Evolutionary conservation across 2,888 invertebrate species (phyloP).

Genomic region (Xestia sexstrigata): DNA sequence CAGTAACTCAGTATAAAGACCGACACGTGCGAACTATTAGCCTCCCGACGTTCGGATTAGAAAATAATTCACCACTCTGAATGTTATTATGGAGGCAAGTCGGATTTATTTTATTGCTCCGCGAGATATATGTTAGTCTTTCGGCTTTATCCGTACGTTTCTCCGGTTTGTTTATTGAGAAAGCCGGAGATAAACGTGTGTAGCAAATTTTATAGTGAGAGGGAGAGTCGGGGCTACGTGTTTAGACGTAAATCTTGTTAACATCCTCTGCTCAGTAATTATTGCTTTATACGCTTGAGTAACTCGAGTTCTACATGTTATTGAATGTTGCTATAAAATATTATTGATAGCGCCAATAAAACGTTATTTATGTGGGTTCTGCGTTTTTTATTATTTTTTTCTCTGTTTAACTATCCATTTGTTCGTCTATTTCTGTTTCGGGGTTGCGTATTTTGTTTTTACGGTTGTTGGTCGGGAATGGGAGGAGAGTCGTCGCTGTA

Average conservation of each 20-base stretch:
- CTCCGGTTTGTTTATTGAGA: conserved; percentile 87
- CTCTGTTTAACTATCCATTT: conserved; percentile 77
- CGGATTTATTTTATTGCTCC: conserved; percentile 89
- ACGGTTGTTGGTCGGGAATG: conserved; percentile 62
- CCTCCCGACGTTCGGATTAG: conserved; percentile 88
- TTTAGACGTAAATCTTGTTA: conserved; percentile 87
- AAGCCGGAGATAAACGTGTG: conserved; percentile 80
- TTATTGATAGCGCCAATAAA: conserved; percentile 88
- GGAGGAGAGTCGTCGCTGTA: conserved; percentile 6
- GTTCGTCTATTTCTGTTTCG: conserved; percentile 72
- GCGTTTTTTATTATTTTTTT: conserved; percentile 77
- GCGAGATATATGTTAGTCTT: conserved; percentile 87
- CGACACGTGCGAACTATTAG: conserved; percentile 90
- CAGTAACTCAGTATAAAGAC: conserved; percentile 85
- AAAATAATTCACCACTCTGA: conserved; percentile 90
- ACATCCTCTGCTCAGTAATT: conserved; percentile 84
- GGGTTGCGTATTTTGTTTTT: conserved; percentile 61
- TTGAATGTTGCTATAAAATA: conserved; percentile 89
- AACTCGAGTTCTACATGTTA: conserved; percentile 84
- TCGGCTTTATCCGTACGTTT: conserved; percentile 85
- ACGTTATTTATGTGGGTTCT: conserved; percentile 82
- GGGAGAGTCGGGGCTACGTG: conserved; percentile 74
- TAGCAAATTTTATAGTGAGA: conserved; percentile 83
- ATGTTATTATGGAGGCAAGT: conserved; percentile 88
- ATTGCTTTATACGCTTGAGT: conserved; percentile 87